A percentile compares a stretch with the other conserved stretches of the same genome.
phyloP scores from a whole-genome alignment of 2,888 invertebrate genomes.

The Acanthosepion lycidas region DNA sequence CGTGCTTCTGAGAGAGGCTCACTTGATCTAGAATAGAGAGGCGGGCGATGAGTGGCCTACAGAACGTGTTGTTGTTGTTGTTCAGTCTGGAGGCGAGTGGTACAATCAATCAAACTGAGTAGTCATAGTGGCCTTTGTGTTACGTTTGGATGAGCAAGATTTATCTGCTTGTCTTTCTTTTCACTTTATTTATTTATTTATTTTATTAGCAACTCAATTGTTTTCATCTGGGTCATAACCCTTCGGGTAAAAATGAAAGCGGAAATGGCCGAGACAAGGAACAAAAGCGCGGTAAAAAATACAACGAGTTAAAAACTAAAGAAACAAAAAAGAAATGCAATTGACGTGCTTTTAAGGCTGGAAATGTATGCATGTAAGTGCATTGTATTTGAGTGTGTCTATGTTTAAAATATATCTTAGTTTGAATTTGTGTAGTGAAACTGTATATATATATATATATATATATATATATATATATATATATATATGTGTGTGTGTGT shows the following conservation, averaged over 20 bases:
- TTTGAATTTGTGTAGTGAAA: neutral
- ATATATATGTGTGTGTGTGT: neutral
- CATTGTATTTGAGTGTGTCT: neutral
- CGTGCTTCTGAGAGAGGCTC: neutral
- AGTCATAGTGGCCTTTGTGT: neutral
- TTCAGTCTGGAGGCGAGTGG: neutral
- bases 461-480: neutral
- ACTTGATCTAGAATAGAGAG: neutral
- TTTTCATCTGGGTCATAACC: neutral
- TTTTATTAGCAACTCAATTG: neutral
- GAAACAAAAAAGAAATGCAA: neutral
- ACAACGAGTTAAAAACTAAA: neutral
- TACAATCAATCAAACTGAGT: slow-evolving; percentile 12
- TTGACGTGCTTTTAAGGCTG: neutral
- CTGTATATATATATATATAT: neutral
- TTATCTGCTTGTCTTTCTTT: neutral
- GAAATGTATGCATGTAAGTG: neutral
- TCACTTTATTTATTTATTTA: neutral
- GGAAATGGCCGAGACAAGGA: neutral
- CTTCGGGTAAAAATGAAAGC: neutral
- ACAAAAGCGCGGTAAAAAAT: neutral
- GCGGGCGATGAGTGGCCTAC: neutral
- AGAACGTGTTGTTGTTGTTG: neutral
- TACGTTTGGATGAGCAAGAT: neutral
- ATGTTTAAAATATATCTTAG: neutral